Base-by-base conservation (phyloP, 2,113 vertebrate genomes). In the Serinus canaria region DNA sequence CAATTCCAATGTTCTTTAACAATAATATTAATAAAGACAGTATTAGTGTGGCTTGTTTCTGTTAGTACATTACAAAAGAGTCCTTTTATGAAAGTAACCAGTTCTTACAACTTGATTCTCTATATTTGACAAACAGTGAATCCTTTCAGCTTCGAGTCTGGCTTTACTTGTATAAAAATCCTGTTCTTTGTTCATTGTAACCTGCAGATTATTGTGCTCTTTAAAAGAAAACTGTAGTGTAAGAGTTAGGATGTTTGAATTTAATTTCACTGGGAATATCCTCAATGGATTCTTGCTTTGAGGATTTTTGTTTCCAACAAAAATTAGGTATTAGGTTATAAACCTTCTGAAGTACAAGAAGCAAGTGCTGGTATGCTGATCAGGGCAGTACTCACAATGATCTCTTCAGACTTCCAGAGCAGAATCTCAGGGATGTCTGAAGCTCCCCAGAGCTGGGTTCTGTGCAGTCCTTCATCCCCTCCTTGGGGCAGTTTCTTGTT, bases 311-410 rank as follows among this genome's bases (percentile, higher is more conserved):
- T 77, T 92, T 53, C 78, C 69, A 84, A n/a, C 35, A 58, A 62
- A 64, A 69, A 35, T 43, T 9, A 49, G 37, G 1, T 87, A 33
- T 69, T 47, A 18, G 35, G n/a, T 44, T 52, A 11, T 62, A 69
- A 82, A 70, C 12, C 27, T 35, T 60, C 37, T 62, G 46, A 75
- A 88, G 47, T 53, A 37, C 52, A 58, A 52, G 64, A 43, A 87
- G 43, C 25, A 19, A 60, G 20, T 41, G 5, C 41, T 44, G 5
- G 0, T 4, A 12, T 5, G 4, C 39, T 83, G 25, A 5, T 50
- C 22, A 43, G 75, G 63, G 20, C 46, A 52, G 15, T 11, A n/a
- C 28, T 81, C 41, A 31, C 7, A 56, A 11, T 24, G 28, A 18
- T 49, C 31, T 78, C 59, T 27, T 43, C 10, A 80, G 73, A 13